Base-by-base conservation (phyloP, 2,113 vertebrate genomes). In the Atherinomorus stipes region DNA sequence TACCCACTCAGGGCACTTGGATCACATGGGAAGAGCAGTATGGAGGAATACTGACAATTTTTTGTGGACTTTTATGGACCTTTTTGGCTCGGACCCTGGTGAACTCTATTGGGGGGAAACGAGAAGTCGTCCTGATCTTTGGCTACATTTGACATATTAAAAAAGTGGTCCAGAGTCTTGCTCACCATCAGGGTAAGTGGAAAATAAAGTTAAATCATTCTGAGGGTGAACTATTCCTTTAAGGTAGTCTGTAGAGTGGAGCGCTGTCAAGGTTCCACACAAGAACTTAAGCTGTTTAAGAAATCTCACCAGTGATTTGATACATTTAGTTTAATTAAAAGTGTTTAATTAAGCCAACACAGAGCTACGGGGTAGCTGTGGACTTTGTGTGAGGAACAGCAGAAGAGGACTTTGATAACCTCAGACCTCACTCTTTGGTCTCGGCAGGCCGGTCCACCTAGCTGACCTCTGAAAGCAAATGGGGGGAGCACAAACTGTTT, bases 301-400 rank as follows among this genome's bases (percentile, higher is more conserved):
- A 83, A 84, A 81, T 85, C 81, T 89, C 84, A 71, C 67, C 37
- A 15, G 80, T 79, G 68, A 90, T 69, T 84, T 76, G 82, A 83
- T 65, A 47, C 76, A 53, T 61, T 52, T 75, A 59, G 76, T 81
- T 89, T 92, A 91, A 94, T 92, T 91, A 91, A 90, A 90, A 79
- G n/a, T 74, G 50, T 66, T 91, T 91, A 87, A 93, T 94, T 92
- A 90, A 92, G 84, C 75, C 67, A 21, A 54, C 51, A 63, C 80
- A 50, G 64, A 80, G 78, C 71, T 68, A 61, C 18, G 51, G 64
- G 62, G 68, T 52, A 42, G n/a, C 70, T 65, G 37, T 67, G 67
- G 64, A 85, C 49, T 64, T 73, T 50, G 64, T 69, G 37, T 60
- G 71, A 86, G 49, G 69, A 80, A 77, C 71, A 82, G 71, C 64